These are phyloP conservation scores for Cerceris ruficornis DNA, from an alignment of 2,888 invertebrate species.

Conservation along the genomic window DNA sequence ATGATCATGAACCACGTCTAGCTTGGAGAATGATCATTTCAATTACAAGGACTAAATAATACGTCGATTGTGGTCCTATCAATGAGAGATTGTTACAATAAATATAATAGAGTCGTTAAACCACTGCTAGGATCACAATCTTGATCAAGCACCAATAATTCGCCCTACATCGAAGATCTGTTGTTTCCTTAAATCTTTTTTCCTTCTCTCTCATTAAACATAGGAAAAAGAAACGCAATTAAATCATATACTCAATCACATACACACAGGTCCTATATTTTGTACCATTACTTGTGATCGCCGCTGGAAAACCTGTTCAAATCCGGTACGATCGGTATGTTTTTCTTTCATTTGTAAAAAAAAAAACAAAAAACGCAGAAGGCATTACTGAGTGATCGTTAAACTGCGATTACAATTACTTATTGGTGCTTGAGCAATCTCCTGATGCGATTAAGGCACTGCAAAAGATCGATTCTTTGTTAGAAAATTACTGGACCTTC, in stretches of 20 bases:
- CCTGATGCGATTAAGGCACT: conserved; percentile 63
- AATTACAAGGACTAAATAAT: conserved; percentile 48
- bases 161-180: conserved; percentile 13
- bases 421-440: conserved; percentile 67
- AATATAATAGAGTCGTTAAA: conserved; percentile 56
- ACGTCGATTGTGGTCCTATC: conserved; percentile 60
- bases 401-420: conserved; percentile 16
- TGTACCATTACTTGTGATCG: conserved; percentile 19
- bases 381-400: conserved; percentile 28
- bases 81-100: conserved; percentile 63
- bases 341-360: conserved; percentile 12
- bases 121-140: conserved; percentile 67
- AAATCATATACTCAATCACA: conserved; percentile 4
- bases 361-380: conserved; percentile 14
- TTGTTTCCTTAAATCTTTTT: conserved; percentile 16
- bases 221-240: conserved; percentile 31
- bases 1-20: conserved; percentile 62
- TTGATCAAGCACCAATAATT: conserved; percentile 69
- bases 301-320: conserved; percentile 12
- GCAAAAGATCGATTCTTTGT: conserved; percentile 57
- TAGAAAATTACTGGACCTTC: conserved; percentile 47
- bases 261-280: conserved; percentile 8
- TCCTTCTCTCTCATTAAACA: no score
- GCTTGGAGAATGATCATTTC: conserved; percentile 65
- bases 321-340: conserved; percentile 7